Percentiles rank a stretch among this genome's conserved stretches.
Evolutionary conservation across 1,140 invertebrate species (phyloP).

Genomic region (Goniozus legneri): DNA sequence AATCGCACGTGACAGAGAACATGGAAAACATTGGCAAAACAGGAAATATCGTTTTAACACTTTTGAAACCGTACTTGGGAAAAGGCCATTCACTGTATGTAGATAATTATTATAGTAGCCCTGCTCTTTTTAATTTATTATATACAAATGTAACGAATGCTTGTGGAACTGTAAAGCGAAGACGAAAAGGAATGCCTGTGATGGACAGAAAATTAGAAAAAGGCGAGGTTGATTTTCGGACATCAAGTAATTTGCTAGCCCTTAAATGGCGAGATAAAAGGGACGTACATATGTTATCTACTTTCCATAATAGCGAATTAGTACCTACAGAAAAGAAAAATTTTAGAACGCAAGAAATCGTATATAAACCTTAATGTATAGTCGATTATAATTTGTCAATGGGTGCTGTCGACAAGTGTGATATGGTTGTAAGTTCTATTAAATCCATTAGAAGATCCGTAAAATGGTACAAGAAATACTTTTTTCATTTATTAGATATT

Average conservation of each 20-base stretch:
- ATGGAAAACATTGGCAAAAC: conserved; percentile 4
- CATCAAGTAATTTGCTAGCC: conserved; percentile 10
- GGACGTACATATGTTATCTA: conserved; percentile 17
- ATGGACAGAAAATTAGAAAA: conserved; percentile 20
- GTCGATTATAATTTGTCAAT: conserved; percentile 31
- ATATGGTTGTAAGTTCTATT: conserved; percentile 14
- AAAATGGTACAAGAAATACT: conserved; percentile 28
- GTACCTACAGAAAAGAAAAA: conserved; percentile 13
- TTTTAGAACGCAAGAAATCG: conserved; percentile 13
- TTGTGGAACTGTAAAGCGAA: conserved; percentile 24
- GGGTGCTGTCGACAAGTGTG: conserved; percentile 28
- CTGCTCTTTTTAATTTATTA: conserved; percentile 22
- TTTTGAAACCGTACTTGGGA: conserved; percentile 21
- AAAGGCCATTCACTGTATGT: conserved; percentile 21
- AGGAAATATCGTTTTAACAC: conserved; percentile 19
- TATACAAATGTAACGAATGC: conserved; percentile 15
- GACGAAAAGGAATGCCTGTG: conserved; percentile 24
- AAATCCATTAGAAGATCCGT: conserved; percentile 13
- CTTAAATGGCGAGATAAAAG: conserved; percentile 25
- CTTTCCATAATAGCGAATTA: conserved; percentile 9
- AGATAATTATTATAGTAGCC: conserved; percentile 25
- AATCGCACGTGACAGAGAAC: conserved; percentile 4
- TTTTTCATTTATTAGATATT: conserved; percentile 18
- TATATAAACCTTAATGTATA: conserved; percentile 25
- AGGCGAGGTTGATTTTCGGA: conserved; percentile 16